A percentile compares a stretch with the other conserved stretches of the same genome.
phyloP scores from a whole-genome alignment of 2,888 invertebrate species.

The Temnothorax unifasciatus region DNA sequence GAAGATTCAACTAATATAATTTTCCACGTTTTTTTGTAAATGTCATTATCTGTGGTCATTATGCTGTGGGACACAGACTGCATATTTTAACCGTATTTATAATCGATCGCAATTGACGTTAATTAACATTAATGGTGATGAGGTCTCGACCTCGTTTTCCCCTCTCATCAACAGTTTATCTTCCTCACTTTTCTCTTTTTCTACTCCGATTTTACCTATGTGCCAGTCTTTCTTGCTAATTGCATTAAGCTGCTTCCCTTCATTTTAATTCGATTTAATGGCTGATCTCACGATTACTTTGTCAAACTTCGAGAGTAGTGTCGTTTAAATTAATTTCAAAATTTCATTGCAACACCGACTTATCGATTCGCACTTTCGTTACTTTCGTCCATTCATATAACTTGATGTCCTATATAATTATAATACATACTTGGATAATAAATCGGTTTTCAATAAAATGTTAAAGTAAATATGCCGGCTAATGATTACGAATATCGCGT shows the following conservation, averaged over 20 bases:
- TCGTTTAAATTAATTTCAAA: constrained; percentile 30
- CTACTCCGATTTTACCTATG: constrained; percentile 7
- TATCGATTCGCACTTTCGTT: constrained; percentile 5
- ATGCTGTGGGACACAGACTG: constrained; percentile 62
- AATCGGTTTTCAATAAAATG: constrained; percentile 22
- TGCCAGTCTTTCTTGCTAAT: constrained; percentile 34
- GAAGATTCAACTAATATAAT: constrained; percentile 66
- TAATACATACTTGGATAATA: not conserved
- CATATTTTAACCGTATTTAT: constrained; percentile 76
- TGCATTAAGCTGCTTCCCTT: constrained; percentile 26
- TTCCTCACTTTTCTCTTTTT: constrained; percentile 7
- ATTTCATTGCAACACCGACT: constrained; percentile 23
- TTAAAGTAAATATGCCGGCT: constrained; percentile 14
- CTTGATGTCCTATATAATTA: constrained; percentile 3
- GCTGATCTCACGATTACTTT: constrained; percentile 41
- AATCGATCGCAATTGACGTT: constrained; percentile 77
- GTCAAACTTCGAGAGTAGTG: constrained; percentile 18
- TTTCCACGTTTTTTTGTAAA: constrained; percentile 66
- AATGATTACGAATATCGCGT: not conserved
- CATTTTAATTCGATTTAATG: constrained; percentile 50
- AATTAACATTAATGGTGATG: constrained; percentile 69
- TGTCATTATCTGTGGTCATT: constrained; percentile 57
- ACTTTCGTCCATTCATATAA: constrained; percentile 18
- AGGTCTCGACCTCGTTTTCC: constrained; percentile 20
- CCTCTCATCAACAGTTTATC: not conserved